These are phyloP conservation scores for Avahi laniger DNA, from an alignment of 2,797 vertebrate species.

Conservation along the genomic window DNA sequence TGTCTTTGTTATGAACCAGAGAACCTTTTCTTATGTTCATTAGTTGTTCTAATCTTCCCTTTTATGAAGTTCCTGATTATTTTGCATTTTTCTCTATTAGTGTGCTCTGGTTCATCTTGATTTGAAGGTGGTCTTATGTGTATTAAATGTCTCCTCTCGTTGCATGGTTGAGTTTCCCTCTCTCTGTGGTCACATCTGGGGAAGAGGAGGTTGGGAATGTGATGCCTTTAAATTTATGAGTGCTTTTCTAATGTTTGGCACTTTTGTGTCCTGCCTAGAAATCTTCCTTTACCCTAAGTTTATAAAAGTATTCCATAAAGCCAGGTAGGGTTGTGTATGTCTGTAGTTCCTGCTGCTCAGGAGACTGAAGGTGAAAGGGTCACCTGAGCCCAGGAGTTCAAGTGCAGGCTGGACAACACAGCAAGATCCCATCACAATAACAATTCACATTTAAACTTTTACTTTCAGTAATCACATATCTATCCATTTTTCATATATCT, in stretches of 20 bases:
- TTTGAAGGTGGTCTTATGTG: background rate
- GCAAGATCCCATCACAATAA: background rate
- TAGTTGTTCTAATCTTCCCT: no score
- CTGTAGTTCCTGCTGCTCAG: background rate
- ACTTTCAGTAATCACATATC: background rate
- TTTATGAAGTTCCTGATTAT: background rate
- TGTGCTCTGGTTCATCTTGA: background rate
- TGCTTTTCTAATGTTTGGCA: background rate
- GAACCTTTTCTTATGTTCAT: no score
- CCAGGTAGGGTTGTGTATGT: background rate
- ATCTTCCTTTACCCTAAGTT: background rate
- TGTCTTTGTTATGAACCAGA: fast-evolving
- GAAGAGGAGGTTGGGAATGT: background rate
- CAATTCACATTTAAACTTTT: background rate
- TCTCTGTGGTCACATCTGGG: fast-evolving
- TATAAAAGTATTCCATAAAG: background rate
- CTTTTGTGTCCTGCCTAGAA: background rate
- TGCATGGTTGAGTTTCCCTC: fast-evolving
- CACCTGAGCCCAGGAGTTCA: background rate
- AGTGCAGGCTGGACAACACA: background rate
- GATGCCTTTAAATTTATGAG: background rate
- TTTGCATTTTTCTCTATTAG: no score
- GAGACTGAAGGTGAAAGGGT: background rate
- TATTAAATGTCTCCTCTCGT: no score
- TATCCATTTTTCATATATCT: background rate